Evolutionary conservation across 2,888 invertebrate species (phyloP).

Genomic region (Xanthorhoe spadicearia): DNA sequence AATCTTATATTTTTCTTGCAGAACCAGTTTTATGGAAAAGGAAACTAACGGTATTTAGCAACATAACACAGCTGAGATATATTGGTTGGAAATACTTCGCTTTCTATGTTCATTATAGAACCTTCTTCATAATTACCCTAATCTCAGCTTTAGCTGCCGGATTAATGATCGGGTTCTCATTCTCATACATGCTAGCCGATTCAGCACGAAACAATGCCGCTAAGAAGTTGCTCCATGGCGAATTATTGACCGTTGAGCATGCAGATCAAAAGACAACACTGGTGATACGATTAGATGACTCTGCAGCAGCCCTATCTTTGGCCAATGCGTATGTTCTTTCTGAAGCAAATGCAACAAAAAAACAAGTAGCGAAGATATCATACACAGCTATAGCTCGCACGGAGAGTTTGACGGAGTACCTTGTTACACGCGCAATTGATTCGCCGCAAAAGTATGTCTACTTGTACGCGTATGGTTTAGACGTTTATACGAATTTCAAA

Average conservation of each 20-base stretch:
- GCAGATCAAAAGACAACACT: constrained; percentile 56
- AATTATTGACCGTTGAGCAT: constrained; percentile 63
- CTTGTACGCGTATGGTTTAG: constrained; percentile 71
- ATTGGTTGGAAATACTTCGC: constrained; percentile 62
- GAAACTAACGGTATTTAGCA: constrained; percentile 31
- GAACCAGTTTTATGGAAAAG: constrained; percentile 56
- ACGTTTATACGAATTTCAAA: constrained; percentile 46
- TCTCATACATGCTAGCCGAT: constrained; percentile 51
- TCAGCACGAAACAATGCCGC: constrained; percentile 48
- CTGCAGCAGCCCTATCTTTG: constrained; percentile 54
- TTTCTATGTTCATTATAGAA: constrained; percentile 59
- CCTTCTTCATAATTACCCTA: constrained; percentile 60
- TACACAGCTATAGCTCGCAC: constrained; percentile 61
- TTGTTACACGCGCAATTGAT: constrained; percentile 70
- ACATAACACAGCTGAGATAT: constrained; percentile 48
- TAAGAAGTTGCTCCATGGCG: constrained; percentile 50
- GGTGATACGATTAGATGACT: constrained; percentile 59
- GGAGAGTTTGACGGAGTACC: constrained; percentile 69
- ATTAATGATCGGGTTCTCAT: constrained; percentile 61
- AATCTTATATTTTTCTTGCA: constrained; percentile 41
- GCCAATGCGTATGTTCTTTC: constrained; percentile 70
- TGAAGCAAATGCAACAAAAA: constrained; percentile 54
- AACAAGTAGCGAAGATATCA: constrained; percentile 51
- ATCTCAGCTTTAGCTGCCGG: constrained; percentile 61
- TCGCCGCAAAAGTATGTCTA: constrained; percentile 70